These are phyloP conservation scores for Istiophorus platypterus DNA, from an alignment of 2,113 vertebrate genomes.

Conservation along the genomic window DNA sequence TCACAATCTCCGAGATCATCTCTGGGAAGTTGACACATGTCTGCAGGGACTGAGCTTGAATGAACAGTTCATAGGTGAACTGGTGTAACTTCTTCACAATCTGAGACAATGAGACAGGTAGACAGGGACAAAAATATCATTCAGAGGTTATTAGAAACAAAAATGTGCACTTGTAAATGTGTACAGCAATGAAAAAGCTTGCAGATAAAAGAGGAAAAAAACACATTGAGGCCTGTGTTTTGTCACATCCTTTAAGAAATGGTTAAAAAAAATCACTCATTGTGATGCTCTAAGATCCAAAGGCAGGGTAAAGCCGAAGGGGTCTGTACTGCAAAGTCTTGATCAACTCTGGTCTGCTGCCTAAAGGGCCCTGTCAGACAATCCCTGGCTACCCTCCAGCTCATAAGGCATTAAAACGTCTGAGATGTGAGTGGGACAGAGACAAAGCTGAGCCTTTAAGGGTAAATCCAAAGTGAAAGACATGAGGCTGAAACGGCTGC, in stretches of 20 bases:
- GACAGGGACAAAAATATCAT: background rate
- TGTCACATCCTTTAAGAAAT: slow-evolving; percentile 27
- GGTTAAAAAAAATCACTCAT: slow-evolving; percentile 47
- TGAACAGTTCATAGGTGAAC: slow-evolving; percentile 95
- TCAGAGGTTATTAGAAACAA: background rate
- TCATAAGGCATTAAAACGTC: slow-evolving; percentile 44
- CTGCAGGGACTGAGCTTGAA: slow-evolving; percentile 90
- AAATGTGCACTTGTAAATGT: background rate
- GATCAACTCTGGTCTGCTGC: slow-evolving; percentile 46
- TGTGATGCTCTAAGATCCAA: slow-evolving; percentile 43
- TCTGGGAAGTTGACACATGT: slow-evolving; percentile 93
- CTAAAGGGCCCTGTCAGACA: slow-evolving; percentile 50
- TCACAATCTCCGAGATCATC: slow-evolving; percentile 98
- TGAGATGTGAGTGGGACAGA: slow-evolving; percentile 47
- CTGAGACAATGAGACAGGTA: slow-evolving; percentile 78
- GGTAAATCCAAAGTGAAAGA: slow-evolving; percentile 59
- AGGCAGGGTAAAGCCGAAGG: slow-evolving; percentile 27
- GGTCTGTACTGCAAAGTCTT: slow-evolving; percentile 37
- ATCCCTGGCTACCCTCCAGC: slow-evolving; percentile 53
- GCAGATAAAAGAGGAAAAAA: slow-evolving; percentile 21
- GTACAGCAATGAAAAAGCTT: background rate
- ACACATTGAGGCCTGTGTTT: slow-evolving; percentile 10
- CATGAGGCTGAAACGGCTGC: slow-evolving; percentile 20
- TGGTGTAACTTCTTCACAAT: slow-evolving; percentile 95
- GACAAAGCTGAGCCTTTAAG: slow-evolving; percentile 60